phyloP scores from a whole-genome alignment of 2,888 invertebrate species.

The Phrixothrix hirtus region DNA sequence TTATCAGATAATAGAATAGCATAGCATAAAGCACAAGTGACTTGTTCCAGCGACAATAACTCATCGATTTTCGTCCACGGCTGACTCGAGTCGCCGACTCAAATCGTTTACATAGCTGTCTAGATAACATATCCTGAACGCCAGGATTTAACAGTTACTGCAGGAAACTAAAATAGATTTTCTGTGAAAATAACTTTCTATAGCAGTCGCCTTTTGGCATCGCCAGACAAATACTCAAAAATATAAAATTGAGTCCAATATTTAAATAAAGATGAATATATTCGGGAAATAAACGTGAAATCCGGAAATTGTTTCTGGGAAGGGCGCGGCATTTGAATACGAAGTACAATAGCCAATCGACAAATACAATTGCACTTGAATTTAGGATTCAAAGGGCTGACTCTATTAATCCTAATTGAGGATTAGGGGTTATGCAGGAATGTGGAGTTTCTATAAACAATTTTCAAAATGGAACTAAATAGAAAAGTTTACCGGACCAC shows the following conservation, averaged over 20 bases:
- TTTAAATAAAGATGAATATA: constrained; percentile 29
- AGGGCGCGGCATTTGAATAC: constrained; percentile 32
- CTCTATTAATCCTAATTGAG: constrained; percentile 3
- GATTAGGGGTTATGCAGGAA: constrained; percentile 7
- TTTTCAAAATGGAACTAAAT: constrained; percentile 9
- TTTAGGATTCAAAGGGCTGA: constrained; percentile 17
- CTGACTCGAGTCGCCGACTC: constrained; percentile 22
- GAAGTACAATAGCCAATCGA: constrained; percentile 14
- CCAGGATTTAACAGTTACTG: constrained; percentile 22
- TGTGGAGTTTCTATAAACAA: constrained; percentile 19
- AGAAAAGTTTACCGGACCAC: constrained; percentile 13
- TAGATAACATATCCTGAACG: constrained; percentile 29
- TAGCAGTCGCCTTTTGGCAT: neutral
- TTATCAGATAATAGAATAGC: constrained; percentile 40
- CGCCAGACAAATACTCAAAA: neutral
- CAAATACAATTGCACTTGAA: constrained; percentile 29
- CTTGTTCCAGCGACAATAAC: constrained; percentile 37
- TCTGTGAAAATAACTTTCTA: constrained; percentile 7
- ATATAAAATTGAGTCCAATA: constrained; percentile 6
- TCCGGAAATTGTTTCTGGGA: constrained; percentile 30
- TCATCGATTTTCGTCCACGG: constrained; percentile 40
- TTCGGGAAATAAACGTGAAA: constrained; percentile 33
- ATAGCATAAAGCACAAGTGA: constrained; percentile 31
- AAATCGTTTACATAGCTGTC: constrained; percentile 33
- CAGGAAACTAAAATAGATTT: constrained; percentile 14